Base-by-base conservation (phyloP, 2,797 vertebrate genomes). In the Cossypha dichroa region DNA sequence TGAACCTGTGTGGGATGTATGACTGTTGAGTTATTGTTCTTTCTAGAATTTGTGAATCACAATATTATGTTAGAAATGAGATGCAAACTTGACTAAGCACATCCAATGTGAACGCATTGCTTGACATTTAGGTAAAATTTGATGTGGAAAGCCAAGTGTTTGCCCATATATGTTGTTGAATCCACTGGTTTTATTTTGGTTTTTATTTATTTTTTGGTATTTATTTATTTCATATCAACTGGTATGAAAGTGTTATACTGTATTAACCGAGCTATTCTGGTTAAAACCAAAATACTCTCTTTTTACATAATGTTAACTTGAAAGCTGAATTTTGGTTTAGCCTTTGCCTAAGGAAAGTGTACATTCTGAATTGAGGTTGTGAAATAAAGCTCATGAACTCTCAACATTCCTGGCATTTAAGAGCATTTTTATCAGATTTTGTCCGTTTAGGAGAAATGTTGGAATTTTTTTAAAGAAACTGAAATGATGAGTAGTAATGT, bases 41-140 rank as follows among this genome's bases (percentile, higher is more conserved):
- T 74, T 78, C 33, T 83, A 3, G 21, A 60, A 79, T 88, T 73
- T 48, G 17, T 80, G 48, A 76, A 55, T 20, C 40, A 46, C 36
- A 36, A 6, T 49, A 73, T 87, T 54, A 23, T 60, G 13, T 15
- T 54, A 34, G 51, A 87, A 83, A 66, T n/a, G 40, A 49, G 13
- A 17, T 22, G 10, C 14, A n/a, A 19, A 76, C 31, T 77, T 9
- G 3, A n/a, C 46, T 45, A 31, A 70, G 11, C 4, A 7, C 13
- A 7, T 38, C 6, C 13, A 5, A 4, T 41, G 12, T 0, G 0
- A 49, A 13, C 33, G 15, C 23, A 13, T 20, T 52, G n/a, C 33
- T 75, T 93, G 45, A 43, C 1, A 2, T 75, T 51, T 45, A n/a
- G n/a, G 49, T 59, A 46, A 55, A 68, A 80, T 52, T 70, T 46